Percentiles rank a stretch among this genome's conserved stretches.
These are phyloP conservation scores for Megaceryle torquata DNA, from an alignment of 2,113 vertebrate species.

Conservation along the genomic window DNA sequence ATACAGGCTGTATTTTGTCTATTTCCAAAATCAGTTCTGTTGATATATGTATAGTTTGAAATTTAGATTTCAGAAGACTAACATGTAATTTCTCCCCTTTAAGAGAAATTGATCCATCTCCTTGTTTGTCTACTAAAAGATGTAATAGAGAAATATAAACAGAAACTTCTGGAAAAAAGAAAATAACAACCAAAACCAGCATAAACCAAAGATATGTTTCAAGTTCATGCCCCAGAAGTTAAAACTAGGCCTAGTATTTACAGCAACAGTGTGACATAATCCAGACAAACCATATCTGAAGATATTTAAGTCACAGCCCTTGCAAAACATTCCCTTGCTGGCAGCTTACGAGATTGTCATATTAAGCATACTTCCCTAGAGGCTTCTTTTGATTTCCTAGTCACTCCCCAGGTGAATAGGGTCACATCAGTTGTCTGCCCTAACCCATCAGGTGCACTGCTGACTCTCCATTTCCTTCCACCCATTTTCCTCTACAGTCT, in stretches of 20 bases:
- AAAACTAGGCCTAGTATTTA: neutral
- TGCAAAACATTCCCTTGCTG: neutral
- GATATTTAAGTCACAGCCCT: neutral
- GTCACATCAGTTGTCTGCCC: neutral
- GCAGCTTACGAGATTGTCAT: neutral
- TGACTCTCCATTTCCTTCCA: neutral
- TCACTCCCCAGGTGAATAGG: fast-evolving
- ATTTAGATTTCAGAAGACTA: neutral
- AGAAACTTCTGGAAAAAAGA: neutral
- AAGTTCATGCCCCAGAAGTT: neutral
- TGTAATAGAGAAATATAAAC: neutral
- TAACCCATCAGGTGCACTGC: neutral
- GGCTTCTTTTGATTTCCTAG: neutral
- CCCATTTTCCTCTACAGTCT: neutral
- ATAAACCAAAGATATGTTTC: neutral
- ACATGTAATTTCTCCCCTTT: fast-evolving
- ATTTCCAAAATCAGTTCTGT: neutral
- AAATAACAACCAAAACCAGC: neutral
- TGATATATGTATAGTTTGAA: neutral
- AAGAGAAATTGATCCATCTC: neutral
- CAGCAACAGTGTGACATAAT: neutral
- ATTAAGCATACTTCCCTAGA: neutral
- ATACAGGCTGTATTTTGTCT: neutral
- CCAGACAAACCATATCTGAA: neutral
- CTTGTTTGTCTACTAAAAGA: neutral